phyloP scores from a whole-genome alignment of 2,113 vertebrate species.

The Candoia aspera region DNA sequence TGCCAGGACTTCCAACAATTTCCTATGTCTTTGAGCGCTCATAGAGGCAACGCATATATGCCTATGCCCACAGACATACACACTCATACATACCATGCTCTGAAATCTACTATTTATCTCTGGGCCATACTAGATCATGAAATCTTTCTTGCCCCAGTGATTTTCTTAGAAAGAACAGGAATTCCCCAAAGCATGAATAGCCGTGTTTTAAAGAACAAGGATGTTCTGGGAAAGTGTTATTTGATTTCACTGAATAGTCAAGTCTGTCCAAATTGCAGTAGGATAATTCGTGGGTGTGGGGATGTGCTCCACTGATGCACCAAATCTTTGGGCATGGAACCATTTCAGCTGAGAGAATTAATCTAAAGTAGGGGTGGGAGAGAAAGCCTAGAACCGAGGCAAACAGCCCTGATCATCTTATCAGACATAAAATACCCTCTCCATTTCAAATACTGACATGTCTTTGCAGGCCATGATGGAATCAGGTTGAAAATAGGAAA shows the following conservation, averaged over 20 bases:
- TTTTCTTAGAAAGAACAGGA: background rate
- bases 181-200: background rate
- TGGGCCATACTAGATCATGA: background rate
- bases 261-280: background rate
- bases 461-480: conserved; percentile 4
- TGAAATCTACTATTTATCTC: background rate
- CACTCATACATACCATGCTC: background rate
- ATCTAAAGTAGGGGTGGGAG: background rate
- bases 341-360: background rate
- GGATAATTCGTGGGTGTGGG: background rate
- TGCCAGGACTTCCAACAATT: no score
- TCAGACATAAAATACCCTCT: background rate
- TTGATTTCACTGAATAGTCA: background rate
- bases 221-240: background rate
- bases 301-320: background rate
- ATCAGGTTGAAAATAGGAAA: conserved; percentile 16
- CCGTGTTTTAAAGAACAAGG: background rate
- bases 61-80: background rate
- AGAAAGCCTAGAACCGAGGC: background rate
- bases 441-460: conserved; percentile 15
- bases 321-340: background rate
- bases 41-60: background rate
- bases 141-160: background rate
- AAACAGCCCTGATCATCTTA: background rate
- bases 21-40: background rate